Percentiles rank a stretch among this genome's conserved stretches.
Evolutionary conservation across 2,888 invertebrate genomes (phyloP).

Genomic region (Chloroclystis v-ata): DNA sequence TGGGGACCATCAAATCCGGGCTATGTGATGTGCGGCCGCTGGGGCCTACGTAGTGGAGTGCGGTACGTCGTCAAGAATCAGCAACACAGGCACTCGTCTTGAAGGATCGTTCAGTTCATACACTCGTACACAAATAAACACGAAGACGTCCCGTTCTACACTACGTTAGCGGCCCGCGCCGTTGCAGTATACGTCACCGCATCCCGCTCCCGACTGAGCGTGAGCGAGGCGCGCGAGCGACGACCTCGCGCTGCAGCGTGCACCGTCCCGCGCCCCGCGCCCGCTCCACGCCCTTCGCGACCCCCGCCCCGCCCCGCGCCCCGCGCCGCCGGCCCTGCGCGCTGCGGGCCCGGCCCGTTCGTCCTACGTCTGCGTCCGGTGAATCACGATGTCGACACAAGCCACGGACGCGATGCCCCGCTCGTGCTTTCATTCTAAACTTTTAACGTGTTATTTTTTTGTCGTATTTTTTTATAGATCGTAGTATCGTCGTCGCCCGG

Average conservation of each 20-base stretch:
- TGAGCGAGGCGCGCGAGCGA: conserved; percentile 62
- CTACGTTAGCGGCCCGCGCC: conserved; percentile 74
- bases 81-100: conserved; percentile 62
- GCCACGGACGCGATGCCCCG: conserved; percentile 26
- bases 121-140: conserved; percentile 51
- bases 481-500: not conserved
- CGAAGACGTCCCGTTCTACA: conserved; percentile 74
- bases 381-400: conserved; percentile 54
- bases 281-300: conserved; percentile 44
- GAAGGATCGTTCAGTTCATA: conserved; percentile 55
- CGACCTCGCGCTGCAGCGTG: conserved; percentile 77
- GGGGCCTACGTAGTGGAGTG: conserved; percentile 69
- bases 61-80: conserved; percentile 57
- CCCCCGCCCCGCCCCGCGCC: conserved; percentile 38
- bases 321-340: conserved; percentile 37
- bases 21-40: conserved; percentile 46
- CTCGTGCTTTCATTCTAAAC: conserved; percentile 9
- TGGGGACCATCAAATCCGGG: conserved; percentile 61
- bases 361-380: conserved; percentile 65
- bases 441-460: conserved; percentile 7
- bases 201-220: conserved; percentile 77
- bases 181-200: conserved; percentile 78
- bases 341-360: conserved; percentile 29
- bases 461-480: not conserved
- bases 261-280: conserved; percentile 62